phyloP scores from a whole-genome alignment of 2,888 invertebrate species.

The Drosophila yooni region DNA sequence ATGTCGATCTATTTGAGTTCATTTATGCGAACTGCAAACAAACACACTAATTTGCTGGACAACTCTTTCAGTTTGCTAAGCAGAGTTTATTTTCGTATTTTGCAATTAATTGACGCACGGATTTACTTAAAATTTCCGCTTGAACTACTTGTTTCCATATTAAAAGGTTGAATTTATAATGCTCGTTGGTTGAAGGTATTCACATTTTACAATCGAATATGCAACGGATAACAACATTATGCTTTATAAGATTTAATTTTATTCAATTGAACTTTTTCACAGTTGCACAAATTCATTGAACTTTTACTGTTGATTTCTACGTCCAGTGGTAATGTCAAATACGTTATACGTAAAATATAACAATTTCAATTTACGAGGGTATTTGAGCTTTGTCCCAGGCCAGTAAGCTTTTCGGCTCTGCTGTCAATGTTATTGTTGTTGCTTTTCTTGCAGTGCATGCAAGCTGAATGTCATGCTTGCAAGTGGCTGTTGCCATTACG shows the following conservation, averaged over 20 bases:
- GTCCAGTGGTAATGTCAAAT: not conserved
- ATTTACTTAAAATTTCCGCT: slow-evolving; percentile 22
- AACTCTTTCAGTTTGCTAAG: slow-evolving; percentile 1
- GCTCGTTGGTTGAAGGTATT: not conserved
- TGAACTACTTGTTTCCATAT: slow-evolving; percentile 7
- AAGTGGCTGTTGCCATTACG: slow-evolving; percentile 58
- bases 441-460: slow-evolving; percentile 53
- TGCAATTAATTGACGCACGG: slow-evolving; percentile 28
- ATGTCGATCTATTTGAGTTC: not conserved
- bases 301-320: not conserved
- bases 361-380: slow-evolving; percentile 17
- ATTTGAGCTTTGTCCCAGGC: slow-evolving; percentile 16
- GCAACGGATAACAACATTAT: not conserved
- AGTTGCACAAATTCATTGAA: not conserved
- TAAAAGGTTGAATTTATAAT: not conserved
- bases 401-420: not conserved
- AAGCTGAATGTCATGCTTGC: slow-evolving; percentile 39
- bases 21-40: slow-evolving; percentile 1
- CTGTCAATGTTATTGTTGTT: slow-evolving; percentile 1
- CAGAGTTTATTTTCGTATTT: not conserved
- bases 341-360: not conserved
- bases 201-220: not conserved
- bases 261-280: not conserved
- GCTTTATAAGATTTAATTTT: not conserved
- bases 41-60: not conserved